Evolutionary conservation across 2,113 vertebrate genomes (phyloP).

Genomic region (Mystacornis crossleyi): DNA sequence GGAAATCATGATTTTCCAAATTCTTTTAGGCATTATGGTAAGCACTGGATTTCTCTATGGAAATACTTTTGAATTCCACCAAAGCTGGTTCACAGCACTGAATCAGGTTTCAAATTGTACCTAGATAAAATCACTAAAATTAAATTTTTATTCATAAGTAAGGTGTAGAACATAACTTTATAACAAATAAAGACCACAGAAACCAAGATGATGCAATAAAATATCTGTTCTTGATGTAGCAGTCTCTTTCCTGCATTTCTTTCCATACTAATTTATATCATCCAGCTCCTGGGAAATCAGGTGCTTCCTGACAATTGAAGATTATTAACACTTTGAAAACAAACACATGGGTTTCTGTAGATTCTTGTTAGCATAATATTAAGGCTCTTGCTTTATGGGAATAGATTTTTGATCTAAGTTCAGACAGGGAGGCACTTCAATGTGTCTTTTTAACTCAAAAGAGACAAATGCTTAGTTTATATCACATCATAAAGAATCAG

Average conservation of each 20-base stretch:
- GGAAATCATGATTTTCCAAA: background rate
- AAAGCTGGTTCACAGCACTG: background rate
- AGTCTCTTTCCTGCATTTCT: background rate
- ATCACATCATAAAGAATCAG: background rate
- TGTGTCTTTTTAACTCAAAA: background rate
- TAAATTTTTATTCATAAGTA: background rate
- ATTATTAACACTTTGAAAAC: constrained; percentile 24
- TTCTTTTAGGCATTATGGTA: background rate
- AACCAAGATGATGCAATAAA: background rate
- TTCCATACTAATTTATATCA: background rate
- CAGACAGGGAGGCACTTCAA: background rate
- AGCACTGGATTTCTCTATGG: background rate
- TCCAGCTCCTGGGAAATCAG: background rate
- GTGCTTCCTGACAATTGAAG: background rate
- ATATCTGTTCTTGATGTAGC: background rate
- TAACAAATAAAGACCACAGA: background rate
- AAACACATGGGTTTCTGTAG: background rate
- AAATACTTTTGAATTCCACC: background rate
- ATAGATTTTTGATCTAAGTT: background rate
- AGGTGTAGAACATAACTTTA: background rate
- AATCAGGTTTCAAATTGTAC: background rate
- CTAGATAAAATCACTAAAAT: background rate
- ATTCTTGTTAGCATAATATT: background rate
- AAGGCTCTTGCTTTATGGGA: background rate
- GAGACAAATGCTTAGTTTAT: background rate